Evolutionary conservation across 1,140 invertebrate genomes (phyloP).

Genomic region (Drosophila repleta): DNA sequence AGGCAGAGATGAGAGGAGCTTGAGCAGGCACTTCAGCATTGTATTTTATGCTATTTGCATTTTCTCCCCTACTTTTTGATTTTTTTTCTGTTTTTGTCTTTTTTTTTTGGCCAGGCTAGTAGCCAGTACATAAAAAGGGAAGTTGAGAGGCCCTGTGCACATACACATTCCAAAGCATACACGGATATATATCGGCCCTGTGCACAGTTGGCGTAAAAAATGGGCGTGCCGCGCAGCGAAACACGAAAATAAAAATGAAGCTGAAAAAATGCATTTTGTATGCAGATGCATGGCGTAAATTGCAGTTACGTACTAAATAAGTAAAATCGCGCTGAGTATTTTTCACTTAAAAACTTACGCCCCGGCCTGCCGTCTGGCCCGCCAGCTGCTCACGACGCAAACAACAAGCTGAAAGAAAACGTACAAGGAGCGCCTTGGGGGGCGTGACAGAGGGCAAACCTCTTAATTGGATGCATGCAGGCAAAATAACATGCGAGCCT

Average conservation of each 20-base stretch:
- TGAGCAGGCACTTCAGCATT: constrained; percentile 70
- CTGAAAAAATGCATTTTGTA: constrained; percentile 76
- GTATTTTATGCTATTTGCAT: constrained; percentile 80
- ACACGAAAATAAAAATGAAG: constrained; percentile 21
- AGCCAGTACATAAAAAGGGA: constrained; percentile 72
- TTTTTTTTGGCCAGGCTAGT: constrained; percentile 70
- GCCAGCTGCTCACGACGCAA: not conserved
- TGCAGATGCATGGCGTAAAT: constrained; percentile 81
- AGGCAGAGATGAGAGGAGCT: constrained; percentile 36
- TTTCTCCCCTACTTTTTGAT: constrained; percentile 43
- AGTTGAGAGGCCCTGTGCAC: constrained; percentile 58
- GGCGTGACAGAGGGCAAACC: constrained; percentile 53
- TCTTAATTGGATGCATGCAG: constrained; percentile 81
- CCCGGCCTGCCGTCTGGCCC: no score
- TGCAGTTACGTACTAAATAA: constrained; percentile 83
- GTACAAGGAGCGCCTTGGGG: not conserved
- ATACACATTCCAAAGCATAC: constrained; percentile 35
- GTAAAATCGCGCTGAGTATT: constrained; percentile 82
- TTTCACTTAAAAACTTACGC: constrained; percentile 75
- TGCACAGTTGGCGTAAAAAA: constrained; percentile 61
- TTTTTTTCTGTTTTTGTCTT: constrained; percentile 3
- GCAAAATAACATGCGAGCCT: constrained; percentile 77
- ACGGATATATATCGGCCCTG: constrained; percentile 57
- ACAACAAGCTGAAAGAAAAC: constrained; percentile 14
- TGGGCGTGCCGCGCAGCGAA: constrained; percentile 61